These are phyloP conservation scores for Bursaphelenchus mucronatus DNA, from an alignment of 1,140 invertebrate species.

Conservation along the genomic window DNA sequence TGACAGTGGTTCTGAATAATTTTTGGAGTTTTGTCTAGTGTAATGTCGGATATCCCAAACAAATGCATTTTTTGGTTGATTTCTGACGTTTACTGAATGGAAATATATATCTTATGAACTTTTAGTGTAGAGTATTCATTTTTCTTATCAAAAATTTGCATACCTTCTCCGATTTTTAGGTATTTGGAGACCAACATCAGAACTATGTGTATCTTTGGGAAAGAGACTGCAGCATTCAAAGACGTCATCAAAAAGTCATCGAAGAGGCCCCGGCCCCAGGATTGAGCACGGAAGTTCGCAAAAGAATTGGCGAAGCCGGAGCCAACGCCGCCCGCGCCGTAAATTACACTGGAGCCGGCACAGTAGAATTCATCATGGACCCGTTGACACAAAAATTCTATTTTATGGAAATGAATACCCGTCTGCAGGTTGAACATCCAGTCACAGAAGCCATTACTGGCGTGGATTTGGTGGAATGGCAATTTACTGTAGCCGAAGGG, in stretches of 20 bases:
- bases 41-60: too few relatives aligned
- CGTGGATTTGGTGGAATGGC: constrained; percentile 92
- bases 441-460: constrained; percentile 80
- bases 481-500: constrained; percentile 77
- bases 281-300: constrained; percentile 68
- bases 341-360: constrained; percentile 87
- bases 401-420: constrained; percentile 98
- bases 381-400: constrained; percentile 72
- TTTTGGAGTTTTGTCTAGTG: too few relatives aligned
- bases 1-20: too few relatives aligned
- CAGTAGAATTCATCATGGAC: constrained; percentile 80
- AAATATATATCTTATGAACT: constrained; percentile 5
- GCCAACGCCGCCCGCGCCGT: constrained; percentile 85
- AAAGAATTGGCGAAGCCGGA: constrained; percentile 75
- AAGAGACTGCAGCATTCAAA: constrained; percentile 90
- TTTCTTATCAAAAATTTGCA: too few relatives aligned
- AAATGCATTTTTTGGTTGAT: too few relatives aligned
- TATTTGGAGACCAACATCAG: constrained; percentile 67
- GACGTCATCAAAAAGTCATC: constrained; percentile 94
- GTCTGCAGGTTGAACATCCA: constrained; percentile 80
- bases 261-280: constrained; percentile 88
- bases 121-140: neutral
- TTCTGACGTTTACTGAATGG: too few relatives aligned
- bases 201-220: constrained; percentile 75
- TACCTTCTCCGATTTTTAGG: constrained; percentile 61